A percentile compares a stretch with the other conserved stretches of the same genome.
Evolutionary conservation across 2,113 vertebrate species (phyloP).

Genomic region (Notothenia coriiceps): DNA sequence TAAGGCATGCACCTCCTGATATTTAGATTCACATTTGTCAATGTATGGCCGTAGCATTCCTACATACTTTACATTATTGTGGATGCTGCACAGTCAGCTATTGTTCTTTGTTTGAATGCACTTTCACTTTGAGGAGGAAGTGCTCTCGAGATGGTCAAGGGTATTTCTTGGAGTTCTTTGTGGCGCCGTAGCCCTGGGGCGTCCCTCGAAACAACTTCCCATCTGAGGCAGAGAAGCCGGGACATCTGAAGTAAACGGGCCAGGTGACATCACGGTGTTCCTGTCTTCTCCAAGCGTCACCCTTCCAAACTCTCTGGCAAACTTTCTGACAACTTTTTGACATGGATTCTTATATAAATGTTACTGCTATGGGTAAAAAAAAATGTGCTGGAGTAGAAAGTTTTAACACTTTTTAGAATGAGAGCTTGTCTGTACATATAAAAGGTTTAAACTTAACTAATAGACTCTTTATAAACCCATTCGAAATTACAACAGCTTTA

Average conservation of each 20-base stretch:
- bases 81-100: conserved; percentile 40
- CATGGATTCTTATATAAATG: conserved; percentile 46
- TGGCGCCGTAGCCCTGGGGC: conserved; percentile 66
- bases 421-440: neutral
- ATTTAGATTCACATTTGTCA: conserved; percentile 25
- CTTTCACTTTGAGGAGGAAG: conserved; percentile 66
- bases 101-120: conserved; percentile 66
- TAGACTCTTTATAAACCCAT: neutral
- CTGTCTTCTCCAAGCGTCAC: conserved; percentile 59
- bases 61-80: conserved; percentile 27
- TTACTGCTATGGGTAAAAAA: conserved; percentile 6
- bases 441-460: neutral
- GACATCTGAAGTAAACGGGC: conserved; percentile 60
- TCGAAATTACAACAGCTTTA: neutral
- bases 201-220: conserved; percentile 71
- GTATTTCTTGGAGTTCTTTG: conserved; percentile 67
- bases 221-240: conserved; percentile 55
- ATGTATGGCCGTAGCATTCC: neutral
- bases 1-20: neutral
- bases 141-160: conserved; percentile 64
- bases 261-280: conserved; percentile 64
- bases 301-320: conserved; percentile 41
- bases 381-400: neutral
- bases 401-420: neutral
- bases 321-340: conserved; percentile 63